These are phyloP conservation scores for Petrolisthes manimaculis DNA, from an alignment of 2,888 invertebrate species.

Conservation along the genomic window DNA sequence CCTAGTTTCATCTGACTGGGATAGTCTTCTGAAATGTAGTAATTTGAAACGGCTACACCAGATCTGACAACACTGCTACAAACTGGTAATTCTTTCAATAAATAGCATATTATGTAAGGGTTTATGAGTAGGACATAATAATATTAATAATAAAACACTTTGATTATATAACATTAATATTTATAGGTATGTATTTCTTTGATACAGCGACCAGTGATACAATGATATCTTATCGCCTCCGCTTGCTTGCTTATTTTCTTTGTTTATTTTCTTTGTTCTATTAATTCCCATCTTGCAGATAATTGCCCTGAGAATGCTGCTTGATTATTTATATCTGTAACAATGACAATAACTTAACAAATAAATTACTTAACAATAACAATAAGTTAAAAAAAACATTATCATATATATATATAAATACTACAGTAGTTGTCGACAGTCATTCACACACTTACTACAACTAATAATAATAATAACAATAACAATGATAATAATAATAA, in stretches of 20 bases:
- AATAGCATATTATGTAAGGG: too few relatives aligned
- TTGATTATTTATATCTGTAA: not conserved
- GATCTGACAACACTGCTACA: too few relatives aligned
- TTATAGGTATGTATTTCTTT: not conserved
- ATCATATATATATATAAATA: not conserved
- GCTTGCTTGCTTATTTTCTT: not conserved
- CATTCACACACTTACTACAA: constrained; percentile 12
- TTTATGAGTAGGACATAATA: too few relatives aligned
- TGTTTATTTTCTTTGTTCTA: not conserved
- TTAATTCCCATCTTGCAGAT: constrained; percentile 14
- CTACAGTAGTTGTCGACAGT: not conserved
- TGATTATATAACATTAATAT: not conserved
- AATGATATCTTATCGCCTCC: not conserved
- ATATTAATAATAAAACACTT: too few relatives aligned
- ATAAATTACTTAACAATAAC: not conserved
- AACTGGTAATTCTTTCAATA: too few relatives aligned
- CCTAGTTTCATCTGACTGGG: too few relatives aligned
- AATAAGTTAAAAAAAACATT: not conserved
- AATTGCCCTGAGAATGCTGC: constrained; percentile 16
- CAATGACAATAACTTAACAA: constrained; percentile 1
- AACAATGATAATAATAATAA: not conserved
- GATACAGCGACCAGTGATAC: constrained; percentile 10
- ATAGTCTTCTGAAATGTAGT: too few relatives aligned
- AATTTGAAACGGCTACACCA: too few relatives aligned
- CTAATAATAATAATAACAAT: not conserved